These are phyloP conservation scores for Bibio marci DNA, from an alignment of 2,888 invertebrate genomes.

Conservation along the genomic window DNA sequence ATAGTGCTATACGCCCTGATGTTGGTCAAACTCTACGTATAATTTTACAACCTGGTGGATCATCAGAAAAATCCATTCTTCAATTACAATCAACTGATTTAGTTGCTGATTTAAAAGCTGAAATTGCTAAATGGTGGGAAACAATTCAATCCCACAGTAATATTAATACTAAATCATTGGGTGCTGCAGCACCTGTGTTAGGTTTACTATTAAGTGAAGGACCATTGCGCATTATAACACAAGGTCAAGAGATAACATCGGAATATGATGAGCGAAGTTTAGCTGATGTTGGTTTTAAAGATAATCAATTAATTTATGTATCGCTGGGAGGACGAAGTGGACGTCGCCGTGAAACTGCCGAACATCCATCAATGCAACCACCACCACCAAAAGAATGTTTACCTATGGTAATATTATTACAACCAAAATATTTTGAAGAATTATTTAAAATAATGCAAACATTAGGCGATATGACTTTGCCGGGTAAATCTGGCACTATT, in stretches of 20 bases:
- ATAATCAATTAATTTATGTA: conserved; percentile 83
- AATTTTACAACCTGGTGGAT: conserved; percentile 74
- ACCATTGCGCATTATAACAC: conserved; percentile 80
- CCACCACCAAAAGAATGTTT: conserved; percentile 72
- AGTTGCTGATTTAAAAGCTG: conserved; percentile 81
- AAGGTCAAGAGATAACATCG: conserved; percentile 81
- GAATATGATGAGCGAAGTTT: conserved; percentile 85
- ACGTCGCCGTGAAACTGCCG: conserved; percentile 35
- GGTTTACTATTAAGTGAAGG: conserved; percentile 61
- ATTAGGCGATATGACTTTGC: conserved; percentile 69
- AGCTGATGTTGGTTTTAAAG: conserved; percentile 85
- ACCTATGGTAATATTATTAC: conserved; percentile 68
- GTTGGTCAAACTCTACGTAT: conserved; percentile 54
- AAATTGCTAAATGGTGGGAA: conserved; percentile 94
- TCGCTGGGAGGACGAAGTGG: conserved; percentile 58
- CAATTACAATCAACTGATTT: conserved; percentile 73
- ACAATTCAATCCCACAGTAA: conserved; percentile 26
- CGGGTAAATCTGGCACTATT: conserved; percentile 46
- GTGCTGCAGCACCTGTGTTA: conserved; percentile 35
- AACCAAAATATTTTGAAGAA: conserved; percentile 79
- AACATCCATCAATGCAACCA: conserved; percentile 73
- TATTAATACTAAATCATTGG: conserved; percentile 20
- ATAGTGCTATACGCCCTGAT: conserved; percentile 34
- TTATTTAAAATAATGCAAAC: conserved; percentile 82
- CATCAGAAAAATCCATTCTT: conserved; percentile 67